A percentile compares a stretch with the other conserved stretches of the same genome.
These are phyloP conservation scores for Calonectris borealis DNA, from an alignment of 2,113 vertebrate genomes.

Conservation along the genomic window DNA sequence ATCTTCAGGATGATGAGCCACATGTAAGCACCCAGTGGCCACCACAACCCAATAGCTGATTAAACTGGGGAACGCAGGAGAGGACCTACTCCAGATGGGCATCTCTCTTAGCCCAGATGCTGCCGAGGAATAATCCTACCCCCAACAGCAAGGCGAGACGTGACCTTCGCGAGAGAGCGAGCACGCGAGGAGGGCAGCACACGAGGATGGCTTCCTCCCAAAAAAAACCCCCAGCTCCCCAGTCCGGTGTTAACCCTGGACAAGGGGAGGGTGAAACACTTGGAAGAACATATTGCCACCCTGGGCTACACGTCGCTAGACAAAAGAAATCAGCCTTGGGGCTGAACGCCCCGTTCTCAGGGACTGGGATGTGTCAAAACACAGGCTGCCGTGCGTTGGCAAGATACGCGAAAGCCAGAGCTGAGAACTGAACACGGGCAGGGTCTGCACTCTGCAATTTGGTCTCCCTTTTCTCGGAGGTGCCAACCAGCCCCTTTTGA, in stretches of 20 bases:
- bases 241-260: neutral
- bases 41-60: neutral
- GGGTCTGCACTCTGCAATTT: neutral
- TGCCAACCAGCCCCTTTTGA: conserved; percentile 1
- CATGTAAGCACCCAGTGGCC: neutral
- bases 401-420: neutral
- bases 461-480: neutral
- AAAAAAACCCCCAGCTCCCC: neutral
- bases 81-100: neutral
- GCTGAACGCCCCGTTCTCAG: neutral
- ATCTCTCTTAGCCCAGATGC: neutral
- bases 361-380: neutral
- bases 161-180: neutral
- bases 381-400: neutral
- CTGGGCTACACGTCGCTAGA: neutral
- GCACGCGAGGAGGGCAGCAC: neutral
- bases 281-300: neutral
- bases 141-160: neutral
- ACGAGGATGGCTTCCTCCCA: neutral
- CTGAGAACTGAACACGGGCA: fast-evolving
- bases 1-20: neutral
- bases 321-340: neutral
- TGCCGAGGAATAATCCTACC: neutral
- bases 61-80: neutral
- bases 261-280: neutral